Conservation (phyloP, 2,888 invertebrate species). For the Drosophila buzzatii region DNA sequence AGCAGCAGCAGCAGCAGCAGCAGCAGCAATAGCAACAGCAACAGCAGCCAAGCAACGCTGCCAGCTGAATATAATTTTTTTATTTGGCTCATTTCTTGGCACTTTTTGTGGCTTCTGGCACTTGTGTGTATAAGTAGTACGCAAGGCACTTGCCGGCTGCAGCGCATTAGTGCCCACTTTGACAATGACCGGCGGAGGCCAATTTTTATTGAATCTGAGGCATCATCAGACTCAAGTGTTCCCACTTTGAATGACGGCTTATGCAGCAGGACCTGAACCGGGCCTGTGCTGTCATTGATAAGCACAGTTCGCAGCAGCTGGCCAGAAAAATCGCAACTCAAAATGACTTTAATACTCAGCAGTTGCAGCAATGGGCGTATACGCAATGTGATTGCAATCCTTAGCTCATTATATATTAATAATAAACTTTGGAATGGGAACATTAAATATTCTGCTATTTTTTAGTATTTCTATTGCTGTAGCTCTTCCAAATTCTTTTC, state of each 20-base stretch:
- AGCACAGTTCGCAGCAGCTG: conserved; percentile 18
- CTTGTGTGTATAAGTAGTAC: conserved; percentile 44
- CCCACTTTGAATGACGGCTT: conserved; percentile 37
- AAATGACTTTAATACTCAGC: background rate
- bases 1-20: conserved; percentile 9
- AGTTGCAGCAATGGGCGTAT: background rate
- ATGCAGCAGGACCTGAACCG: conserved; percentile 6
- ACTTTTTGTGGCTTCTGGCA: conserved; percentile 37
- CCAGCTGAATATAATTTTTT: conserved; percentile 35
- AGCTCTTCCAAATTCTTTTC: background rate
- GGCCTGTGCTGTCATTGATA: conserved; percentile 43
- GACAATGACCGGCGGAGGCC: conserved; percentile 70
- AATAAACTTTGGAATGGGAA: background rate
- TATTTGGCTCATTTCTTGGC: conserved; percentile 21
- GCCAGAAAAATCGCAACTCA: background rate
- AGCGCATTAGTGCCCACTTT: conserved; percentile 69
- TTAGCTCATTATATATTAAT: background rate
- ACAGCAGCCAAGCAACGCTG: conserved; percentile 7
- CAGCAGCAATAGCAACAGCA: background rate
- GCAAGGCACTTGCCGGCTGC: conserved; percentile 59
- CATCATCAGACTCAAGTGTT: conserved; percentile 29
- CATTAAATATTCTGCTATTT: background rate
- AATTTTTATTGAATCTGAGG: conserved; percentile 70
- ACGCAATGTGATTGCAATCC: background rate
- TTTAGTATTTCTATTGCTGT: background rate